Evolutionary conservation across 64 coral and sea anemone species (phyloP).

Genomic region (Platygyra sinensis): DNA sequence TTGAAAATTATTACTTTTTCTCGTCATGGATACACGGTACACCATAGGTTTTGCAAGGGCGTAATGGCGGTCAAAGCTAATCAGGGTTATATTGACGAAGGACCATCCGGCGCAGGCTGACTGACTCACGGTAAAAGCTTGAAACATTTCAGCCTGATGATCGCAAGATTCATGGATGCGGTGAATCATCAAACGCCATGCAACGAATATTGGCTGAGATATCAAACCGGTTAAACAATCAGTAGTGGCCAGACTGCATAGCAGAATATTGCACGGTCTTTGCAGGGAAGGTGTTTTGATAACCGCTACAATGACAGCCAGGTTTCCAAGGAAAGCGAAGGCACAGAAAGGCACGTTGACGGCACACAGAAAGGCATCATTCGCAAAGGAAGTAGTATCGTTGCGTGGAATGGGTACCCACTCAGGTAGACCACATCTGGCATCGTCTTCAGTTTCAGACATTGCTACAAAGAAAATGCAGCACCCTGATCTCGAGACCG

Average conservation of each 20-base stretch:
- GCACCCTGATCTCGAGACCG: no score
- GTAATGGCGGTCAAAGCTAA: slow-evolving; percentile 7
- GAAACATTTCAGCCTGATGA: background rate
- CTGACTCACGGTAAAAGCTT: background rate
- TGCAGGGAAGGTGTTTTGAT: slow-evolving; percentile 11
- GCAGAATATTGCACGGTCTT: background rate
- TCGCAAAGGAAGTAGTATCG: background rate
- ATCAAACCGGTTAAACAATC: slow-evolving; percentile 31
- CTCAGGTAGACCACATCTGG: background rate
- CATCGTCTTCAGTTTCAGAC: background rate
- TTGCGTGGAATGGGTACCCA: background rate
- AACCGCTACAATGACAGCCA: slow-evolving; percentile 6
- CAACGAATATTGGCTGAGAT: background rate
- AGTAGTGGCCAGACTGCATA: background rate
- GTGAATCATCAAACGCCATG: slow-evolving; percentile 16
- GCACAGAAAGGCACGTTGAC: background rate
- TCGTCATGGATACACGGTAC: background rate
- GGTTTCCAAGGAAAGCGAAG: slow-evolving; percentile 23
- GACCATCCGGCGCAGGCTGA: background rate
- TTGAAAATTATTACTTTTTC: background rate
- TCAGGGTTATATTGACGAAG: background rate
- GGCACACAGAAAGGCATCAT: background rate
- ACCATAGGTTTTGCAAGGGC: background rate
- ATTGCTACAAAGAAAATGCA: background rate
- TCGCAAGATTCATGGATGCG: slow-evolving; percentile 4